These are phyloP conservation scores for Pelochelys cantorii DNA, from an alignment of 2,797 vertebrate genomes.

Conservation along the genomic window DNA sequence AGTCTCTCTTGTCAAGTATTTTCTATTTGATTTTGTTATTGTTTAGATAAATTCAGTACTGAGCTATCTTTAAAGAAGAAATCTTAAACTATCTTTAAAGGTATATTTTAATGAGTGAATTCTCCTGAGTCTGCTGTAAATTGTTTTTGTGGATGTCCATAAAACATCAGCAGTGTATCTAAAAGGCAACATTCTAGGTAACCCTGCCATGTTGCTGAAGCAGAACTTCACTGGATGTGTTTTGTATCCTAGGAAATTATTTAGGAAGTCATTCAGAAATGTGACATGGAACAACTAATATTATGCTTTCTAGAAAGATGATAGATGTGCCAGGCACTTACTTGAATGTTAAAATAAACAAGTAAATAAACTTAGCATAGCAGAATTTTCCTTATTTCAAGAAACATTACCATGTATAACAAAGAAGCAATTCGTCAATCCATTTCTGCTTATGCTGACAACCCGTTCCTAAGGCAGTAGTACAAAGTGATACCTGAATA, in stretches of 20 bases:
- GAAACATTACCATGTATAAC: not conserved
- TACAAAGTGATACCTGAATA: not conserved
- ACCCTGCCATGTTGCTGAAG: not conserved
- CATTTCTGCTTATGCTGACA: not conserved
- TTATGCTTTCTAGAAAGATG: constrained; percentile 25
- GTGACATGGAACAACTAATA: constrained; percentile 19
- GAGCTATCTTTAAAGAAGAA: not conserved
- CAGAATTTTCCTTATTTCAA: not conserved
- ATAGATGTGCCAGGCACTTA: not conserved
- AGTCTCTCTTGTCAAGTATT: not conserved
- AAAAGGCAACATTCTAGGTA: constrained; percentile 2
- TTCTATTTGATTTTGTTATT: not conserved
- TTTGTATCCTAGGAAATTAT: not conserved
- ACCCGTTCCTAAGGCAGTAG: not conserved
- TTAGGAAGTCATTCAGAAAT: constrained; percentile 19
- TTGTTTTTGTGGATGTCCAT: not conserved
- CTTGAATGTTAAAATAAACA: not conserved
- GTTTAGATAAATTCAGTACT: not conserved
- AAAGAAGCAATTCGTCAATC: not conserved
- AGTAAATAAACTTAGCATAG: not conserved
- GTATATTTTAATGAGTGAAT: not conserved
- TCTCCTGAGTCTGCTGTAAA: not conserved
- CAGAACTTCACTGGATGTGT: not conserved
- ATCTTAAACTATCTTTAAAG: too few species aligned
- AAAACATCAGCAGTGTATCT: constrained; percentile 1